These are phyloP conservation scores for Gallirallus australis DNA, from an alignment of 2,797 vertebrate species.

Conservation along the genomic window DNA sequence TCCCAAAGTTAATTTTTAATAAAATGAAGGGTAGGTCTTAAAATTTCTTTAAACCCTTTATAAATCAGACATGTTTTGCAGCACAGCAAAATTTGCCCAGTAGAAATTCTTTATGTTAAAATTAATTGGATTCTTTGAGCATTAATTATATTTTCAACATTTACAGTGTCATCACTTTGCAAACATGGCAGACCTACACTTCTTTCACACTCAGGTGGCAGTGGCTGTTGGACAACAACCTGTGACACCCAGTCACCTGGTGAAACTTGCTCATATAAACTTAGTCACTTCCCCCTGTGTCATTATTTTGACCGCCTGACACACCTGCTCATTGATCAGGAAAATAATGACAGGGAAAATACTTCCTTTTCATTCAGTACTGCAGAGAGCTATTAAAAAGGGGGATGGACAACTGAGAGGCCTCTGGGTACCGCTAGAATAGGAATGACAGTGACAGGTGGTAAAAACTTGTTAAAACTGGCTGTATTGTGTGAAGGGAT, in stretches of 20 bases:
- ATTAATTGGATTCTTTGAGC: neutral
- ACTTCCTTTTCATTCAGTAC: slow-evolving; percentile 5
- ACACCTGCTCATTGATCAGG: slow-evolving; percentile 22
- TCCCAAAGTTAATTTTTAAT: neutral
- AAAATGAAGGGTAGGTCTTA: neutral
- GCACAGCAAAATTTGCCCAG: neutral
- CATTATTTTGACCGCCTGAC: slow-evolving; percentile 32
- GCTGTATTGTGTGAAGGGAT: neutral
- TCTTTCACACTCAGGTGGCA: neutral
- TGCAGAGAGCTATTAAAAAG: neutral
- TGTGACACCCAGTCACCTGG: neutral
- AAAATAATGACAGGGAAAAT: slow-evolving; percentile 9
- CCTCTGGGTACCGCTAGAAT: neutral
- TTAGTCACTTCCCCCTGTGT: neutral
- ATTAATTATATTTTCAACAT: neutral
- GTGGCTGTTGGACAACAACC: neutral
- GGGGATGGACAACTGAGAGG: neutral
- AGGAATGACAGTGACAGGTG: slow-evolving; percentile 26
- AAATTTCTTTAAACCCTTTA: neutral
- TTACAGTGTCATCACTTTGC: neutral
- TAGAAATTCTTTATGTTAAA: neutral
- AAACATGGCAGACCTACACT: neutral
- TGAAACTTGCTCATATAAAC: slow-evolving; percentile 18
- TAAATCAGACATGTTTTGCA: neutral
- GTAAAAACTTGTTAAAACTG: slow-evolving; percentile 9